phyloP scores from a whole-genome alignment of 2,888 invertebrate species.

The Conomelus anceps region DNA sequence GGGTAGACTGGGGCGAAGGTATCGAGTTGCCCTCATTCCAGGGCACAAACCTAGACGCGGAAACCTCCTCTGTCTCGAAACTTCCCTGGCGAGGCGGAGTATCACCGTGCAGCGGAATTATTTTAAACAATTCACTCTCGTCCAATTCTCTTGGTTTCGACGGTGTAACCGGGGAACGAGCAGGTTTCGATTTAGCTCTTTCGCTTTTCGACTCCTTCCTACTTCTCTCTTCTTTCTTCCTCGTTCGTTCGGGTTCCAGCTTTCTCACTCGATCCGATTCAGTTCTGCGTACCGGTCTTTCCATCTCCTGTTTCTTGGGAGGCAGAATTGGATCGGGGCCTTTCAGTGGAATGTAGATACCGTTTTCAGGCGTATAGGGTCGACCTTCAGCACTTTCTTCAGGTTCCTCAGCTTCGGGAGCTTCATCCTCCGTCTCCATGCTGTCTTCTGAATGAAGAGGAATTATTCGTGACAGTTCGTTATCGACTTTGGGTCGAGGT shows the following conservation, averaged over 20 bases:
- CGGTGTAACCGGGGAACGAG: background rate
- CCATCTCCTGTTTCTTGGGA: slow-evolving; percentile 2
- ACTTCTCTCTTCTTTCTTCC: background rate
- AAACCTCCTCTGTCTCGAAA: background rate
- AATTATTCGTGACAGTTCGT: slow-evolving; percentile 19
- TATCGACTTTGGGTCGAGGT: background rate
- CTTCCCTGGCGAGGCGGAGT: background rate
- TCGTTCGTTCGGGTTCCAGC: slow-evolving; percentile 23
- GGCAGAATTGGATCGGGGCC: slow-evolving; percentile 14
- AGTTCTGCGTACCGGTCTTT: background rate
- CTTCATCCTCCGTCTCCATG: slow-evolving; percentile 21
- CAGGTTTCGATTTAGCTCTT: background rate
- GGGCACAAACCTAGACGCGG: slow-evolving; percentile 21
- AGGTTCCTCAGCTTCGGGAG: background rate
- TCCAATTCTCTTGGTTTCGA: slow-evolving; percentile 17
- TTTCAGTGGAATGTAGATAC: slow-evolving; percentile 46
- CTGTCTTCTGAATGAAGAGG: slow-evolving; percentile 23
- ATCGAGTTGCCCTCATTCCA: slow-evolving; percentile 16
- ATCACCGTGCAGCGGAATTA: slow-evolving; percentile 26
- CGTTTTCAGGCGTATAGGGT: slow-evolving; percentile 30
- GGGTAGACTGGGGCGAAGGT: background rate
- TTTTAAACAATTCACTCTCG: slow-evolving; percentile 18
- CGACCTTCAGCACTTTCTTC: background rate
- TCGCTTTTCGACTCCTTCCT: background rate
- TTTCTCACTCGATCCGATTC: slow-evolving; percentile 19